Base-by-base conservation (phyloP, 2,113 vertebrate genomes). In the Rhea americana region DNA sequence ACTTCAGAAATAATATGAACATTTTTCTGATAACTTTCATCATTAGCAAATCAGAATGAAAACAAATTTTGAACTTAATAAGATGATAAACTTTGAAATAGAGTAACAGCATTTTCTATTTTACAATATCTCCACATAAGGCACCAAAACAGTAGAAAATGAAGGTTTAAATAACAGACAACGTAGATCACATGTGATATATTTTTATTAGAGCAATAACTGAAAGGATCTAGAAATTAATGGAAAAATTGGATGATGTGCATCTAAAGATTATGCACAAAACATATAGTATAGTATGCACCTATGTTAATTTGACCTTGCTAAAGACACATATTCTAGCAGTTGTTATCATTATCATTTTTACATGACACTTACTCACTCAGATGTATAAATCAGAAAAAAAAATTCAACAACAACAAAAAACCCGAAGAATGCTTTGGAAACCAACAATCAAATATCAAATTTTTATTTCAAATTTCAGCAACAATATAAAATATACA, bases 171-270 rank as follows among this genome's bases (percentile, higher is more conserved):
- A 72, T 92, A 95, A 92, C 74, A 19, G 90, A 43, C 26, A 92
- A 65, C 45, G 9, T 80, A 87, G 55, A 91, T 94, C 71, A 93
- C 94, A 88, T 19, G 39, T 77, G 28, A 86, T 92, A 62, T 87
- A 65, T 76, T 96, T 66, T 67, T 25, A 47, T 85, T 63, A 80
- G 26, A 93, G 91, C 47, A 9, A 92, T 65, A 67, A 37, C 26
- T 85, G 82, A 92, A 93, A 93, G 17, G 53, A 93, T 41, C 24
- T 73, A 30, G 90, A 96, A 90, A 83, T 90, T 78, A 93, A 95
- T 82, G 56, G 53, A 61, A 85, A 96, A 96, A 93, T 59, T 17
- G 72, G 76, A 92, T 90, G 6, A 15, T 85, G 50, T 13, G 45
- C 19, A 87, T 91, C 61, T 96, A 91, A 93, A 76, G 6, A 85